A percentile compares a stretch with the other conserved stretches of the same genome.
phyloP scores from a whole-genome alignment of 2,113 vertebrate species.

The Chaetura pelagica region DNA sequence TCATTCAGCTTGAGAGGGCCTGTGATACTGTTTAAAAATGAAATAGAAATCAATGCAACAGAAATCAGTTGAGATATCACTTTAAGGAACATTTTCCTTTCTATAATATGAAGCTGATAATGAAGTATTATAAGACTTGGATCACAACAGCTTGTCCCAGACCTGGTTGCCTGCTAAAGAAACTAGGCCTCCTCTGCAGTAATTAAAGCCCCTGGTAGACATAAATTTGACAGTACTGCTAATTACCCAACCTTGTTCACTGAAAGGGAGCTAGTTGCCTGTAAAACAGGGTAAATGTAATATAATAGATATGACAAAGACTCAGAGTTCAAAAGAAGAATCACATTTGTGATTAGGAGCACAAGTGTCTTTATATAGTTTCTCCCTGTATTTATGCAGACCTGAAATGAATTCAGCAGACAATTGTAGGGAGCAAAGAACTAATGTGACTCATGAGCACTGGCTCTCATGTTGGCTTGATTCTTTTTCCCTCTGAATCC shows the following conservation, averaged over 20 bases:
- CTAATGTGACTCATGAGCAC: neutral
- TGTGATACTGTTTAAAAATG: neutral
- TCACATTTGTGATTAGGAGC: neutral
- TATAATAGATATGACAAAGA: conserved; percentile 37
- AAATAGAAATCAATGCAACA: neutral
- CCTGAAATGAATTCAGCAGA: neutral
- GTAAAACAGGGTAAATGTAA: neutral
- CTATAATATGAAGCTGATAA: neutral
- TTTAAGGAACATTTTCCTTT: neutral
- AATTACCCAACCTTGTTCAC: conserved; percentile 21
- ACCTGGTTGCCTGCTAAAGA: neutral
- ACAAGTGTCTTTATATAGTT: neutral
- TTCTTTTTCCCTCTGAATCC: neutral
- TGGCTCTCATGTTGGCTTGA: neutral
- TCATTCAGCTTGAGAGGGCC: accelerated
- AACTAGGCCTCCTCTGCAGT: neutral
- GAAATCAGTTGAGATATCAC: neutral
- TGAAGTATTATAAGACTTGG: neutral
- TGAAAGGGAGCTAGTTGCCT: conserved; percentile 34
- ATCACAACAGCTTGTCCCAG: neutral
- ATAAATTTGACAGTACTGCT: conserved; percentile 38
- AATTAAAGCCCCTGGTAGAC: conserved; percentile 18
- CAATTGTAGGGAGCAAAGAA: neutral
- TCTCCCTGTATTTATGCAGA: neutral
- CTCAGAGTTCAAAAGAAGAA: conserved; percentile 19